Percentiles rank a stretch among this genome's conserved stretches.
Conservation (phyloP, 1,140 invertebrate species). For the Drosophila murphyi region DNA sequence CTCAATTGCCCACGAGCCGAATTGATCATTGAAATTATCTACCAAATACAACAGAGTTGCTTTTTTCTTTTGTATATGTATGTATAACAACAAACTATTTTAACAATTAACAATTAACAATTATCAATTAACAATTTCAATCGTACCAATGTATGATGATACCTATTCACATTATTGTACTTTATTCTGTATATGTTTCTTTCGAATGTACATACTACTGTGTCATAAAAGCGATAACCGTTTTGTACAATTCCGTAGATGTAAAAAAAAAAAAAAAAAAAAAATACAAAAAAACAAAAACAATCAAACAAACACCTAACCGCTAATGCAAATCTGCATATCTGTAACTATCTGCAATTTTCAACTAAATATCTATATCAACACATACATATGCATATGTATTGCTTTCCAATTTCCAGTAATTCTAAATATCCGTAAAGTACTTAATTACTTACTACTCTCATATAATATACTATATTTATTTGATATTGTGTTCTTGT, state of each 20-base stretch:
- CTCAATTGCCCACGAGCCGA: conserved; percentile 60
- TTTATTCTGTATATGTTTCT: conserved; percentile 43
- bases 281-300: conserved; percentile 2
- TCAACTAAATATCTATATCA: conserved; percentile 26
- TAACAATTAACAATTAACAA: neutral
- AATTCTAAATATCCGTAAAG: conserved; percentile 9
- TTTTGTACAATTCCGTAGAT: conserved; percentile 29
- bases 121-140: conserved; percentile 7
- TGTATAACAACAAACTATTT: conserved; percentile 53
- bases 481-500: neutral
- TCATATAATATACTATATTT: conserved; percentile 32
- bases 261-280: conserved; percentile 9
- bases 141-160: conserved; percentile 2
- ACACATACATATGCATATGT: conserved; percentile 33
- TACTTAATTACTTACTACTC: conserved; percentile 42
- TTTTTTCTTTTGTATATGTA: conserved; percentile 80
- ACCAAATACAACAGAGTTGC: conserved; percentile 68
- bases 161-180: neutral
- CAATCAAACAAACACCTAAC: conserved; percentile 6
- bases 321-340: conserved; percentile 21
- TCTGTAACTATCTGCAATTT: neutral
- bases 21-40: conserved; percentile 78
- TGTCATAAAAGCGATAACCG: conserved; percentile 36
- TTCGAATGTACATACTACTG: conserved; percentile 45
- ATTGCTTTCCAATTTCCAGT: conserved; percentile 21